These are phyloP conservation scores for Caenorhabditis imperialis DNA, from an alignment of 2,888 invertebrate genomes.

Conservation along the genomic window DNA sequence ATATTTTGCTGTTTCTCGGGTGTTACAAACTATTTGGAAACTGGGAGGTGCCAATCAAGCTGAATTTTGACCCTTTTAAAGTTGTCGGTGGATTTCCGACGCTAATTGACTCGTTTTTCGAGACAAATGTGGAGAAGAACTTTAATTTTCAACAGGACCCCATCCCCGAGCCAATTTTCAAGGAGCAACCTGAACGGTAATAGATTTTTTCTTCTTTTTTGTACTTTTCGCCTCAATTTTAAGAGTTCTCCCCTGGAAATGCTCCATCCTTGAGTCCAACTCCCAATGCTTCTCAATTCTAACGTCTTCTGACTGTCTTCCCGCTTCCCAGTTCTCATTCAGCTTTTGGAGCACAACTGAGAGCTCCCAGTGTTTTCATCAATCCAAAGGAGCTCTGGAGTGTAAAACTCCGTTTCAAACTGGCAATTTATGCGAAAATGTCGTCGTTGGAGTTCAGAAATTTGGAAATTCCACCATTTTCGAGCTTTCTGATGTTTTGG, in stretches of 20 bases:
- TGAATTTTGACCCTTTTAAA: slow-evolving; percentile 39
- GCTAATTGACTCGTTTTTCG: slow-evolving; percentile 33
- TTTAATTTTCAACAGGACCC: not conserved
- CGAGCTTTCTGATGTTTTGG: slow-evolving; percentile 26
- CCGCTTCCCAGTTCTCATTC: slow-evolving; percentile 30
- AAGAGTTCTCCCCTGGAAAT: slow-evolving; percentile 30
- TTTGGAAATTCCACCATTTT: slow-evolving; percentile 11
- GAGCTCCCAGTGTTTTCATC: slow-evolving; percentile 9
- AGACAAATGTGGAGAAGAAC: slow-evolving; percentile 17
- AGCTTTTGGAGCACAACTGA: slow-evolving; percentile 28
- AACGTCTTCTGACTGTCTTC: slow-evolving; percentile 29
- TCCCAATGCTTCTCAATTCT: slow-evolving; percentile 27
- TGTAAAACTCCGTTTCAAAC: slow-evolving; percentile 25
- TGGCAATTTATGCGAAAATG: slow-evolving; percentile 30
- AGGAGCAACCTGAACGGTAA: not conserved
- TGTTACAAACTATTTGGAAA: slow-evolving; percentile 32
- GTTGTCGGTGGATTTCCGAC: slow-evolving; percentile 48
- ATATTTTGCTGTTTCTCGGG: slow-evolving; percentile 17
- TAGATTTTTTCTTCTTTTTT: not conserved
- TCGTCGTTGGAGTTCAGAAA: slow-evolving; percentile 14
- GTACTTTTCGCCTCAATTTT: not conserved
- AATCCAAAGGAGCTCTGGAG: not conserved
- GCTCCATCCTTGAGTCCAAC: slow-evolving; percentile 19
- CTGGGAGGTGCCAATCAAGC: slow-evolving; percentile 38
- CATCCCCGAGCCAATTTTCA: slow-evolving; percentile 2